Base-by-base conservation (phyloP, 2,888 invertebrate species). In the Xanthorhoe spadicearia region DNA sequence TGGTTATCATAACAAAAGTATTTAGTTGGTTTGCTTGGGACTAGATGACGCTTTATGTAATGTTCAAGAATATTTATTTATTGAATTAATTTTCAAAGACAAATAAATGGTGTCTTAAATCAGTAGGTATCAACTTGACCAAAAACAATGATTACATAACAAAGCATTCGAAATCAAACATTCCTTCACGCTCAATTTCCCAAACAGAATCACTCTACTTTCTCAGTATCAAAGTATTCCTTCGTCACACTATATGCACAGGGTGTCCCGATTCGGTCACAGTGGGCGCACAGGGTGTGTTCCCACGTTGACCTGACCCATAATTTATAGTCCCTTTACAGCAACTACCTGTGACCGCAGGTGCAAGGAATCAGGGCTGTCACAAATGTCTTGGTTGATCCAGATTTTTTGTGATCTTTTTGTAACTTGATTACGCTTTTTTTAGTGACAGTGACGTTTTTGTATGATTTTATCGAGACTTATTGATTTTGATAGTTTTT, bases 291-390 rank as follows among this genome's bases (percentile, higher is more conserved):
- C 88, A 83, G 78, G 78, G 75, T 72, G 70, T 61, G 70, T 92
- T 93, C 92, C 92, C 92, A 92, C 92, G 90, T 79, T 91, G 92
- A 93, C 92, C 91, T 86, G 91, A 87, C 89, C 87, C 75, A 85
- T 88, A 87, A 92, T 91, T 93, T 90, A 92, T 92, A 84, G 87
- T 83, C 88, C 87, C 77, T 70, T 76, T 79, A 78, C 78, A 79
- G 83, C 83, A 84, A 87, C 88, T 90, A 87, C 88, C 87, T 89
- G 88, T 86, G 88, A 87, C 86, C 88, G 85, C 91, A 91, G 90
- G 90, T 92, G 92, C 84, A 86, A 89, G 87, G 78, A 84, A 81
- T 70, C 76, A 90, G 90, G 91, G 91, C 71, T 89, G 86, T 46
- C 81, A 72, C 64, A 66, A 68, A 69, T 56, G 68, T 64, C 67